Evolutionary conservation across 2,888 invertebrate genomes (phyloP), one percentile per base, ranked within the genome.

Genomic region (Trissonchulus latispiculum): DNA sequence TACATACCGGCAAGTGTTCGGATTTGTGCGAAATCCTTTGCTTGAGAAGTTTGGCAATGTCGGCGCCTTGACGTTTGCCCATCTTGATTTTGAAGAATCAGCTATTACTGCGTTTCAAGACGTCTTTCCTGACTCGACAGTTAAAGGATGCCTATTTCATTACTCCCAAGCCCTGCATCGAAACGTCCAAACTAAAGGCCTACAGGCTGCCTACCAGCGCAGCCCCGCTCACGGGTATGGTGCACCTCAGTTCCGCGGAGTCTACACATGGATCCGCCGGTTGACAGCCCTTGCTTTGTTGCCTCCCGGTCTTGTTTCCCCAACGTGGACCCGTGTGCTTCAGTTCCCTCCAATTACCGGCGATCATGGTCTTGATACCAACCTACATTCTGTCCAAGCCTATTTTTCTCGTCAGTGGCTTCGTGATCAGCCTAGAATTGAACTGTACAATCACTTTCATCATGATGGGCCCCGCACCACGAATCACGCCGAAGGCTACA

Each of bases 31-130:
- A 18, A 59, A 59, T n/a, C 18, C 59, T n/a, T 59, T 59, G 59
- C 18, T 59, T 59, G 18, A 59, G 59, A 18, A 59, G 18, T n/a
- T 23, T n/a, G 59, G 59, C 59, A 59, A 18, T n/a, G 59, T 59
- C n/a, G 59, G 59, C 18, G 59, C 18, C 18, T 18, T 59, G 18
- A n/a, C 59, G 18, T 59, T 23, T n/a, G n/a, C n/a, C n/a, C 59
- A 59, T 59, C n/a, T 59, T 59, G 59, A 59, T 59, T 59, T 59
- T n/a, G 59, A 59, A 59, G 59, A 59, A 59, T 18, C 59, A n/a
- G 59, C 59, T 59, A 59, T 59, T 59, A 23, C 59, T 18, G 59
- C 18, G n/a, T 59, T 59, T 59, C 18, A 59, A 59, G n/a, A 59
- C 59, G 59, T 59, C 18, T 59, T 59, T 59, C 59, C 18, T 18